Percentiles rank a stretch among this genome's conserved stretches.
Evolutionary conservation across 1,140 invertebrate species (phyloP).

Genomic region (Mizuhopecten yessoensis): DNA sequence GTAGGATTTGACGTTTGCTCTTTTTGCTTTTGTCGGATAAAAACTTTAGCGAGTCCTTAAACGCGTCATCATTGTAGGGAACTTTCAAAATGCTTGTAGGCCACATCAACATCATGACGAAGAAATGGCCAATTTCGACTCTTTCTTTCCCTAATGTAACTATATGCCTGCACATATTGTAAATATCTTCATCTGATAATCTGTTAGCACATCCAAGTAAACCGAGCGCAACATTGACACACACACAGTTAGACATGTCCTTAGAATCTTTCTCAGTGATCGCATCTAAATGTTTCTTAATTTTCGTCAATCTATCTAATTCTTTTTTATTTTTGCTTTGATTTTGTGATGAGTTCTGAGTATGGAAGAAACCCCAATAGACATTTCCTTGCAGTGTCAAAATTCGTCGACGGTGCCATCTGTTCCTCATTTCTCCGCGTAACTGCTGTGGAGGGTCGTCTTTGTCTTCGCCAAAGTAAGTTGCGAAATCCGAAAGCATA

Average conservation of each 20-base stretch:
- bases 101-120: conserved; percentile 52
- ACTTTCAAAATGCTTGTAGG: neutral
- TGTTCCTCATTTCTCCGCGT: neutral
- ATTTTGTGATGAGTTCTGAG: too few species aligned
- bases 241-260: conserved; percentile 48
- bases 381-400: conserved; percentile 46
- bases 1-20: conserved; percentile 7
- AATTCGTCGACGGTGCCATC: conserved; percentile 46
- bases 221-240: conserved; percentile 50
- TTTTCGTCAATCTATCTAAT: neutral
- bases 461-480: conserved; percentile 39
- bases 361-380: conserved; percentile 50
- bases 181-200: neutral
- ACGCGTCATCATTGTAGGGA: conserved; percentile 24
- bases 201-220: conserved; percentile 43
- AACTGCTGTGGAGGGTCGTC: neutral
- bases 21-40: conserved; percentile 22
- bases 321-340: neutral
- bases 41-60: neutral
- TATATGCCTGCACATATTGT: conserved; percentile 28
- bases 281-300: conserved; percentile 41
- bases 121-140: conserved; percentile 49
- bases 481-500: neutral
- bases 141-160: neutral
- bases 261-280: conserved; percentile 41